These are phyloP conservation scores for Eubucco bourcierii DNA, from an alignment of 2,113 vertebrate species.

Conservation along the genomic window DNA sequence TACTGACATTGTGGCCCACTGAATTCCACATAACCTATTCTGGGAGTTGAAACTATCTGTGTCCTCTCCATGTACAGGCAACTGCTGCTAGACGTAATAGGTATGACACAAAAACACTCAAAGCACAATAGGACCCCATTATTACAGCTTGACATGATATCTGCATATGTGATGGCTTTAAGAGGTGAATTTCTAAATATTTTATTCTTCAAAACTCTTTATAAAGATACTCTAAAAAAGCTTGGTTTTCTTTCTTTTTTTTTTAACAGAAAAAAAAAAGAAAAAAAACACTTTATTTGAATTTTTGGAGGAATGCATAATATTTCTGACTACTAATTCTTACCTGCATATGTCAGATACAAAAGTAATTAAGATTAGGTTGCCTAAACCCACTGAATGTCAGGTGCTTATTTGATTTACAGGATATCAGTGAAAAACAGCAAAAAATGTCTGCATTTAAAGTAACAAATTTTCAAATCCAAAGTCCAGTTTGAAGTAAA, in stretches of 20 bases:
- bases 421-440: background rate
- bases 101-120: background rate
- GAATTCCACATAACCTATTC: background rate
- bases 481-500: background rate
- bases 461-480: background rate
- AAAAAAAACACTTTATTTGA: background rate
- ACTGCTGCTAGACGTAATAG: background rate
- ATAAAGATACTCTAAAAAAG: background rate
- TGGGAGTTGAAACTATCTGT: background rate
- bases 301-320: background rate
- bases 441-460: background rate
- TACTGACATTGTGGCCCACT: background rate
- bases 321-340: background rate
- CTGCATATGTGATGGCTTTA: background rate
- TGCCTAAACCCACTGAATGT: background rate
- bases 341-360: background rate
- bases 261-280: background rate
- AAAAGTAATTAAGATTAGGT: background rate
- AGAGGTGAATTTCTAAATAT: background rate
- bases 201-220: background rate
- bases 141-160: background rate
- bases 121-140: background rate
- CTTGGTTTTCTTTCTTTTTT: background rate
- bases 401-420: background rate
- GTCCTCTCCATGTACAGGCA: background rate